Base-by-base conservation (phyloP, 2,797 vertebrate species). In the Schizopygopsis pylzovi region DNA sequence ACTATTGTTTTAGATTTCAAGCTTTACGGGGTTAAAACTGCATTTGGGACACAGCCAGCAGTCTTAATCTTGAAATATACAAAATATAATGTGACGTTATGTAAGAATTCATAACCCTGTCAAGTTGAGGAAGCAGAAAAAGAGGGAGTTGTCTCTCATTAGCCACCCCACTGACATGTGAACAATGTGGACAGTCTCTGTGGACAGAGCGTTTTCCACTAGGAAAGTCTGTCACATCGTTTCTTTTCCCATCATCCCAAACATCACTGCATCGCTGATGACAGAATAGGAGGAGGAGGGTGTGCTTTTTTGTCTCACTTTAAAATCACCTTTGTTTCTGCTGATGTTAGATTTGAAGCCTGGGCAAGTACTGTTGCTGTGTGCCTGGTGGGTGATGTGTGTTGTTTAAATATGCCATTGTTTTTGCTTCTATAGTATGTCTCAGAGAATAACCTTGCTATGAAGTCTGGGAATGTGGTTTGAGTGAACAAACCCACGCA, bases 401-500 rank as follows among this genome's bases (percentile, higher is more conserved):
- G 77, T 85, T 85, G 79, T 86, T 82, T 90, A 88, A 90, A 88
- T 88, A 86, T 82, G 82, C 41, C 78, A 56, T 56, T 80, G 59
- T 45, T 77, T 86, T 68, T 33, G 49, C 59, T 75, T 47, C 47
- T 83, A 73, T 86, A 86, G 72, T 68, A 37, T 73, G 78, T 80
- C 85, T 59, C 22, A 33, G 52, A 88, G 63, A 85, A 90, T 85
- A 88, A 90, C 85, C 75, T 86, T 88, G 85, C 78, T 83, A 78
- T 80, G 77, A 45, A 83, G 61, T 82, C 68, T 63, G 25, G 56
- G 43, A 15, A 43, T 18, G 11, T 41, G 73, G 45, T 84, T 76
- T 82, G 75, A 71, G 81, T 61, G 9, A 75, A 76, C 28, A 87
- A 85, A 61, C 83, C 65, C 43, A n/a, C 16, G 13, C 67, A 47